Conservation (phyloP, 2,797 vertebrate species). For the Fringilla coelebs region DNA sequence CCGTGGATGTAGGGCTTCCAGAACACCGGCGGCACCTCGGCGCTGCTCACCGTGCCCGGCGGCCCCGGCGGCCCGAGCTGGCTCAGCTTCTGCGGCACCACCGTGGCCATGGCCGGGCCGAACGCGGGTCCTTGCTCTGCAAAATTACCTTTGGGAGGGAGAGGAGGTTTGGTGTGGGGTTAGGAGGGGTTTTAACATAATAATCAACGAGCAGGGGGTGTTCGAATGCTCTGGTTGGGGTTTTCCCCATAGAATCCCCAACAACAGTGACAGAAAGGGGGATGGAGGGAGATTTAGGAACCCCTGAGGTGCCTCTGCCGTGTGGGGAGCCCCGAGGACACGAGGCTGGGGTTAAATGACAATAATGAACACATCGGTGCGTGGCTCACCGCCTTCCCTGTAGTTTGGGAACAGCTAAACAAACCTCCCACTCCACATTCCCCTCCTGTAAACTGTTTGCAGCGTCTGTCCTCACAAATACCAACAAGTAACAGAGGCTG, state of each 20-base stretch:
- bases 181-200: fast-evolving
- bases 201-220: too few relatives aligned
- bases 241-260: background rate
- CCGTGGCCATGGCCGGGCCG: conserved; percentile 81
- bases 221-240: background rate
- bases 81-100: conserved; percentile 86
- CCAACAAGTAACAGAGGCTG: fast-evolving
- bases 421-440: too few relatives aligned
- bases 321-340: background rate
- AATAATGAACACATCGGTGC: background rate
- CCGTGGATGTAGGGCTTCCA: conserved; percentile 89
- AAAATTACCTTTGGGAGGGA: background rate
- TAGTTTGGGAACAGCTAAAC: background rate
- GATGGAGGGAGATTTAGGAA: background rate
- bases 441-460: background rate
- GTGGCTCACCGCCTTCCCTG: background rate
- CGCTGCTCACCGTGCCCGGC: conserved; percentile 84
- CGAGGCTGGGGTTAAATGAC: background rate
- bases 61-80: conserved; percentile 83
- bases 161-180: background rate
- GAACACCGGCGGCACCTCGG: conserved; percentile 88
- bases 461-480: background rate
- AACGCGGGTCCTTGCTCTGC: fast-evolving
- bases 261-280: background rate
- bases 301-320: background rate